These are phyloP conservation scores for Aporophyla nigra DNA, from an alignment of 2,888 invertebrate genomes.

Conservation along the genomic window DNA sequence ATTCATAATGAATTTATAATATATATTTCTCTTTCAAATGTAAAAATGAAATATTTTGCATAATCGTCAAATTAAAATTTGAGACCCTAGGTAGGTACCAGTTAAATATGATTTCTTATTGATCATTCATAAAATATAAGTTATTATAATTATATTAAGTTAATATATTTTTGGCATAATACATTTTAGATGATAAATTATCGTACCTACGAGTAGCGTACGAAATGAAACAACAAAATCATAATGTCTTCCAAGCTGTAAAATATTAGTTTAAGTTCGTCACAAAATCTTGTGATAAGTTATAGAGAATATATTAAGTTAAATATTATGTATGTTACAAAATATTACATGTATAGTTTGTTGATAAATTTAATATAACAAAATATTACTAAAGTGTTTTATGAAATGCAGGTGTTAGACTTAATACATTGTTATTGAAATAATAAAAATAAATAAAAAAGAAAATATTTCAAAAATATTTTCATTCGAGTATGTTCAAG, in stretches of 20 bases:
- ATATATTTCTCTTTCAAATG: background rate
- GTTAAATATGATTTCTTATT: slow-evolving; percentile 62
- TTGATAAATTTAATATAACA: slow-evolving; percentile 55
- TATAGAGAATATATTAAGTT: slow-evolving; percentile 55
- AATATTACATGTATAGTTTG: slow-evolving; percentile 47
- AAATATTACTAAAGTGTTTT: slow-evolving; percentile 33
- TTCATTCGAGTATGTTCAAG: background rate
- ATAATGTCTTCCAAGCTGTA: slow-evolving; percentile 82
- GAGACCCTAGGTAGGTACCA: background rate
- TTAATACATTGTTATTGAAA: slow-evolving; percentile 6
- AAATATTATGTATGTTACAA: slow-evolving; percentile 54
- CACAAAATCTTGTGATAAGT: slow-evolving; percentile 69
- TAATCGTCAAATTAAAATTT: background rate
- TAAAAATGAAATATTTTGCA: background rate
- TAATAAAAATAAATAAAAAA: slow-evolving; percentile 10
- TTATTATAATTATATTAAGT: slow-evolving; percentile 57
- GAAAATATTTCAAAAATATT: background rate
- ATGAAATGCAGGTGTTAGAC: slow-evolving; percentile 49
- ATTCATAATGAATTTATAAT: background rate
- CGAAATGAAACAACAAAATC: slow-evolving; percentile 80
- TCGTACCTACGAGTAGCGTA: slow-evolving; percentile 22
- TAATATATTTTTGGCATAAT: slow-evolving; percentile 74
- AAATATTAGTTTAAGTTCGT: slow-evolving; percentile 72
- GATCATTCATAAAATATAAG: slow-evolving; percentile 44
- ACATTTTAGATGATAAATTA: slow-evolving; percentile 52